A percentile compares a stretch with the other conserved stretches of the same genome.
Conservation (phyloP, 2,888 invertebrate species). For the Andrena camellia region DNA sequence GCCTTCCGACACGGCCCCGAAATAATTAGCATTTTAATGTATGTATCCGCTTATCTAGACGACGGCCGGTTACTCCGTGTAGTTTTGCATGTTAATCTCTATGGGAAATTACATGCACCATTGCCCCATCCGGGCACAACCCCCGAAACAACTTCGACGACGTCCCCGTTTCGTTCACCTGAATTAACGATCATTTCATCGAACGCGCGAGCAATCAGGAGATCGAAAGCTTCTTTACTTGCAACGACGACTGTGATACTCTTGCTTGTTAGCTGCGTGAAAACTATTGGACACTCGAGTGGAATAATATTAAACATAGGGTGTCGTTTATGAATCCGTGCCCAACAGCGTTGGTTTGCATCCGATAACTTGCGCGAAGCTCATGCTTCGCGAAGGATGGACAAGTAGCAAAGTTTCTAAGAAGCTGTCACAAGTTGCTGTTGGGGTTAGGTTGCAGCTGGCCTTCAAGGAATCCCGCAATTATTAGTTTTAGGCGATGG, state of each 20-base stretch:
- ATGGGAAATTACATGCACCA: slow-evolving; percentile 72
- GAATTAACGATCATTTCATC: slow-evolving; percentile 5
- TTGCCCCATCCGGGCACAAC: slow-evolving; percentile 53
- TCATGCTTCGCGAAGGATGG: neutral
- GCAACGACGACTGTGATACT: neutral
- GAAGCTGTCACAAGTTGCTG: slow-evolving; percentile 19
- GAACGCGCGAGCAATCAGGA: neutral
- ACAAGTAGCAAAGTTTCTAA: neutral
- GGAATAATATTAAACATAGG: too few species aligned
- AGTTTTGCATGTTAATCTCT: slow-evolving; percentile 76
- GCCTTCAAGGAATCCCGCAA: slow-evolving; percentile 51
- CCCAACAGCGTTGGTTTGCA: too few species aligned
- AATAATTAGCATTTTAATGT: slow-evolving; percentile 78
- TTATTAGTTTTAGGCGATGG: slow-evolving; percentile 67
- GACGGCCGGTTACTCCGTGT: slow-evolving; percentile 51
- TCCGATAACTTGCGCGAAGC: too few species aligned
- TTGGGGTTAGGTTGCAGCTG: slow-evolving; percentile 8
- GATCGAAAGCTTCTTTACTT: neutral
- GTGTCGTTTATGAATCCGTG: too few species aligned
- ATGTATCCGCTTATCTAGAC: slow-evolving; percentile 75
- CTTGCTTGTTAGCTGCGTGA: neutral
- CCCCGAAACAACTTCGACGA: slow-evolving; percentile 56
- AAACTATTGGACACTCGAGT: too few species aligned
- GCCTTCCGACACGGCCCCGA: slow-evolving; percentile 59
- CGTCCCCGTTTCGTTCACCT: slow-evolving; percentile 45